Evolutionary conservation across 1,140 invertebrate genomes (phyloP), one percentile per base, ranked within the genome.

Genomic region (Monochamus saltuarius): DNA sequence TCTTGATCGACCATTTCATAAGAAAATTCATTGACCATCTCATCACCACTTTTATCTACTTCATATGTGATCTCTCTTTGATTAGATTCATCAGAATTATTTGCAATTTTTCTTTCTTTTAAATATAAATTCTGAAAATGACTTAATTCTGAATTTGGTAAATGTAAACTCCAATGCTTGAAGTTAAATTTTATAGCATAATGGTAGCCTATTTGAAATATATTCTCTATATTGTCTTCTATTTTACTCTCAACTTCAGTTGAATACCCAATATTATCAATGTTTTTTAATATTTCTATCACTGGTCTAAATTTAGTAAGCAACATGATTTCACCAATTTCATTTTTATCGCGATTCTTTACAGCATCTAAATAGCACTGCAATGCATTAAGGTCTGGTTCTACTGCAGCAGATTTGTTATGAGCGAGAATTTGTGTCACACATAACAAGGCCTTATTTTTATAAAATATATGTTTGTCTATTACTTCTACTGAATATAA

Each of bases 151-250:
- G 40, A 42, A 4, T 42, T 51, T 7, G 0, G 11, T n/a, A 61
- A 11, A 11, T 34, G 7, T 17, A 6, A 11, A 14, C 34, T 53
- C 38, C 38, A 62, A 34, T 51, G 56, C 16, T 35, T 16, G 17
- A 59, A 59, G 55, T 65, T 62, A 38, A 36, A 53, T 10, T 17
- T 17, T 0, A 57, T 45, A 34, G 58, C 49, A 4, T 40, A 45
- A 14, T 70, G 55, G 51, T 70, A 74, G 7, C 66, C 68, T 35
- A 60, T 3, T 49, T 45, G 45, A 59, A 75, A 75, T 11, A 75
- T 65, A 56, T 73, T 56, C 51, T 69, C 67, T 14, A 64, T 35
- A 50, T 47, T 7, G 37, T 61, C 38, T 11, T 54, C 52, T 34
- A 17, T 36, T 29, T 29, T 13, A 29, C 10, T 62, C 8, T 0